Percentiles rank a stretch among this genome's conserved stretches.
Evolutionary conservation across 2,888 invertebrate species (phyloP).

Genomic region (Agrotis segetum): DNA sequence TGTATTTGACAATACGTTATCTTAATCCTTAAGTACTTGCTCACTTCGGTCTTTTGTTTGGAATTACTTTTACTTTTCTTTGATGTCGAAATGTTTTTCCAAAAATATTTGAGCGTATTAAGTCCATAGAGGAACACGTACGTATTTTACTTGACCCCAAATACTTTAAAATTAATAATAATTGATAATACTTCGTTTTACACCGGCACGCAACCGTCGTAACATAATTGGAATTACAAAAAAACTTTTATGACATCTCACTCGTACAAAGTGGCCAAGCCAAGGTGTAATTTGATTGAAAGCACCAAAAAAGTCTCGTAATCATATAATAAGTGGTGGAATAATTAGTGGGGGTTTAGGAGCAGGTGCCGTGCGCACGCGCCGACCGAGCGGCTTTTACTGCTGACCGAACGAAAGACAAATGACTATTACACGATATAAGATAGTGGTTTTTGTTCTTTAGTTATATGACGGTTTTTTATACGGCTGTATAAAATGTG

Average conservation of each 20-base stretch:
- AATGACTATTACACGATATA: slow-evolving; percentile 71
- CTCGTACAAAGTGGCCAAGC: slow-evolving; percentile 85
- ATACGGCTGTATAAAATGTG: slow-evolving; percentile 57
- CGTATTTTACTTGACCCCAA: slow-evolving; percentile 44
- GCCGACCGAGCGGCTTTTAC: slow-evolving; percentile 69
- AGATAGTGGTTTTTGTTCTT: slow-evolving; percentile 60
- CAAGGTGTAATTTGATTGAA: slow-evolving; percentile 91
- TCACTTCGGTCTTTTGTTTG: slow-evolving; percentile 18
- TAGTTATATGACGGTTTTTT: slow-evolving; percentile 45
- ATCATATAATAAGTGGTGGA: slow-evolving; percentile 90
- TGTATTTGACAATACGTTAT: slow-evolving; percentile 64
- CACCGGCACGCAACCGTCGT: slow-evolving; percentile 80
- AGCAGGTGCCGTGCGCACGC: slow-evolving; percentile 82
- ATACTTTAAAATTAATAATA: slow-evolving; percentile 63
- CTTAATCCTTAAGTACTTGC: slow-evolving; percentile 47
- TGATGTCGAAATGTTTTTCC: not conserved
- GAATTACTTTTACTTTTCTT: slow-evolving; percentile 8
- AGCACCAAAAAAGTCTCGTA: slow-evolving; percentile 91
- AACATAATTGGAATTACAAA: slow-evolving; percentile 74
- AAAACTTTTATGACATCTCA: slow-evolving; percentile 90
- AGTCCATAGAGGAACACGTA: slow-evolving; percentile 17
- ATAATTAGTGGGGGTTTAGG: slow-evolving; percentile 88
- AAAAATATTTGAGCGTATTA: slow-evolving; percentile 19
- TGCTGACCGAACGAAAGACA: slow-evolving; percentile 73
- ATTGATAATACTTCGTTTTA: slow-evolving; percentile 81